Base-by-base conservation (phyloP, 2,797 vertebrate species). In the Pseudochaenichthys georgianus region DNA sequence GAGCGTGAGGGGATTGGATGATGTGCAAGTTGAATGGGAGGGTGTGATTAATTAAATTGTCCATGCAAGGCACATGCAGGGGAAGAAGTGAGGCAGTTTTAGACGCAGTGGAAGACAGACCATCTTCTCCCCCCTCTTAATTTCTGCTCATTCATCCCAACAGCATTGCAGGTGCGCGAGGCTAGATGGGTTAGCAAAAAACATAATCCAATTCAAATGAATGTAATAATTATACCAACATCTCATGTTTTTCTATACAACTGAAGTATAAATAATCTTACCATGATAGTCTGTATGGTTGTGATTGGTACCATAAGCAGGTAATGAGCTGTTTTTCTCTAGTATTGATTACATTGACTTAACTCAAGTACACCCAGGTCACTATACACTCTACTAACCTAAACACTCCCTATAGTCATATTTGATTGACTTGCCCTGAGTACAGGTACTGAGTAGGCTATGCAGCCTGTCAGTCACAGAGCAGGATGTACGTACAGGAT, bases 81-180 rank as follows among this genome's bases (percentile, higher is more conserved):
- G 19, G 19, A 68, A 75, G 46, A 82, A 82, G 53, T 70, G 80
- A 77, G 81, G 75, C 60, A 47, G 63, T 73, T 79, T 88, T 73
- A 90, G 91, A 88, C 87, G 91, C 91, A 93, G 83, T 90, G 84
- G 52, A 54, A 54, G 65, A 70, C 60, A 64, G 70, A 66, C 31
- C 50, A 21, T 19, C 28, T 51, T 51, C 28, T 21, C 19, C 13
- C 11, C 13, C 50, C 52, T 21, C 57, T 66, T 53, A 17, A 50
- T 75, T 42, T 42, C 38, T 64, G 46, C 71, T 66, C 21, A 23
- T 58, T 79, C 65, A 58, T 78, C 64, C 70, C 73, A 68, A 64
- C 73, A 76, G 84, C 87, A 89, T 58, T 93, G 87, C 92, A 92
- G 92, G 86, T 92, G 78, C 68, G 63, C 54, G 13, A 17, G 59